A percentile compares a stretch with the other conserved stretches of the same genome.
Conservation (phyloP, 2,113 vertebrate species). For the Dicentrarchus labrax region DNA sequence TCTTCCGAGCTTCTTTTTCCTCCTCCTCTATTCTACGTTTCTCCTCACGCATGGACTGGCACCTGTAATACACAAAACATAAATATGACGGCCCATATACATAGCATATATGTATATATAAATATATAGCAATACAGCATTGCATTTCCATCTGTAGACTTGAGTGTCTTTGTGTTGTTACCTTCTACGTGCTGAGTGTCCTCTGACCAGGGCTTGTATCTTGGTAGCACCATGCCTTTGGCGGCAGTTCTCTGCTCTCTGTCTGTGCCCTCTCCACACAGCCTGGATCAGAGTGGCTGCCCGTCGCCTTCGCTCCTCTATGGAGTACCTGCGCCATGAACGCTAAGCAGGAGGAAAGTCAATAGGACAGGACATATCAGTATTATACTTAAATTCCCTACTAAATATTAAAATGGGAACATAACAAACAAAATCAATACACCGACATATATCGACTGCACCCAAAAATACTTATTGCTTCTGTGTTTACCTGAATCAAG, state of each 20-base stretch:
- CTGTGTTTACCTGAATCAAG: constrained; percentile 88
- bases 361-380: background rate
- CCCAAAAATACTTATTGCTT: background rate
- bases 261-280: constrained; percentile 86
- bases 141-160: background rate
- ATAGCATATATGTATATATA: too few relatives aligned
- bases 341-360: constrained; percentile 67
- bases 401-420: background rate
- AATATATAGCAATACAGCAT: too few relatives aligned
- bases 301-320: constrained; percentile 70
- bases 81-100: background rate
- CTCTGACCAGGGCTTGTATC: constrained; percentile 91
- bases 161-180: constrained; percentile 54
- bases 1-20: constrained; percentile 47
- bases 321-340: constrained; percentile 85
- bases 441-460: background rate
- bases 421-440: background rate
- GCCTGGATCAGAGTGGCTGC: constrained; percentile 89
- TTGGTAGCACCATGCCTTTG: constrained; percentile 78
- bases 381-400: background rate
- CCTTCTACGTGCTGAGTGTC: constrained; percentile 91
- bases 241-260: constrained; percentile 75
- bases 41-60: constrained; percentile 79
- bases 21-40: constrained; percentile 71
- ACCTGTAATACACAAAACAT: constrained; percentile 67